Percentiles rank a stretch among this genome's conserved stretches.
phyloP scores from a whole-genome alignment of 2,888 invertebrate genomes.

The Protonemura montana region DNA sequence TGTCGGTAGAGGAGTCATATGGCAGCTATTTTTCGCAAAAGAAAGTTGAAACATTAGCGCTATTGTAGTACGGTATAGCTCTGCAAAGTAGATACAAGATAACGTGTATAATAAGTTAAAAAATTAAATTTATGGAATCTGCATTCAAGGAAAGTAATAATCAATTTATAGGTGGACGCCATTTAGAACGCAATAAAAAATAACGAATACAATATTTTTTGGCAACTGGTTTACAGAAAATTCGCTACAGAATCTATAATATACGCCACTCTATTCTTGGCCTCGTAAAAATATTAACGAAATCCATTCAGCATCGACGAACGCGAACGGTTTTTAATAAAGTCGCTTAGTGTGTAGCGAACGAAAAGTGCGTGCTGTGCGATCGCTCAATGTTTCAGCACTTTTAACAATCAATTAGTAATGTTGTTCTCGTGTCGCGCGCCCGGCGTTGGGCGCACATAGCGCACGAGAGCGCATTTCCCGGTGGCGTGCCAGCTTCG shows the following conservation, averaged over 20 bases:
- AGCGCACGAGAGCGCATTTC: neutral
- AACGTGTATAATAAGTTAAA: too few relatives aligned
- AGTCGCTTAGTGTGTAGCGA: neutral
- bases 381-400: neutral
- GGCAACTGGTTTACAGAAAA: neutral
- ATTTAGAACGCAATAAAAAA: too few relatives aligned
- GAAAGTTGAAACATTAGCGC: too few relatives aligned
- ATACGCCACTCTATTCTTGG: neutral
- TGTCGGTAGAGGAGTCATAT: too few relatives aligned
- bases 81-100: too few relatives aligned
- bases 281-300: slow-evolving; percentile 12
- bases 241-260: neutral
- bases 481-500: neutral
- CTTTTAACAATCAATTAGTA: neutral
- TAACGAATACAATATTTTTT: neutral
- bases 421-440: neutral
- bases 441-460: neutral
- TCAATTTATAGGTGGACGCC: too few relatives aligned
- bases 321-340: neutral
- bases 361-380: neutral
- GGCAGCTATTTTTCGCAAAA: too few relatives aligned
- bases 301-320: neutral
- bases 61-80: too few relatives aligned
- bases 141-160: too few relatives aligned
- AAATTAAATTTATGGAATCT: too few relatives aligned